Evolutionary conservation across 2,113 vertebrate species (phyloP), one percentile per base, ranked within the genome.

Genomic region (Amphilophus citrinellus): DNA sequence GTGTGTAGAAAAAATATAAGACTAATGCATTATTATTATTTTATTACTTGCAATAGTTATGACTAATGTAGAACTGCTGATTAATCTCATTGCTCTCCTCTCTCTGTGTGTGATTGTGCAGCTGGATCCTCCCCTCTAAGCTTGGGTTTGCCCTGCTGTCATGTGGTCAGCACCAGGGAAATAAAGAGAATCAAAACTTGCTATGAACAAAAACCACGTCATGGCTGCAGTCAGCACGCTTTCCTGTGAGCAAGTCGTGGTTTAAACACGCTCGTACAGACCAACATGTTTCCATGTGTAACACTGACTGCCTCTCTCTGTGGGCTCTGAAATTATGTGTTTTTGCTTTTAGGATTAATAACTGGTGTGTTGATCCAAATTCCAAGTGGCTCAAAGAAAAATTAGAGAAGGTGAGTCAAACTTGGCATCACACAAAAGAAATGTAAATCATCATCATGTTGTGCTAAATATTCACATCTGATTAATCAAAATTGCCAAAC

Each of bases 91-190:
- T 50, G 14, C 24, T 27, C 24, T 68, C 5, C 22, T 42, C 37
- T 17, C 14, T 17, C 14, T 50, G 47, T 50, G 47, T 50, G 5
- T 17, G 15, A 50, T 50, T 71, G 0, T 42, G 62, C 3, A 65
- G 37, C 6, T 2, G 20, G 30, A 30, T 7, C 18, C 22, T 0
- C 42, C 37, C 0, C 35, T 65, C 3, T 14, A 11, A 20, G 3
- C 30, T 18, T 71, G 22, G 66, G 0, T 32, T 53, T 71, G 24
- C 0, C 0, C 0, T 71, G 44, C 44, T 71, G 66, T 47, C 1
- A 0, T 10, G 6, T 1, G 0, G 15, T 50, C 9, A 30, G 0
- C 42, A 50, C 65, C 65, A 15, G 9, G 42, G 22, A 68, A 47
- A 68, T 68, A 50, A 68, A 10, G 1, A 4, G 7, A 30, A 53